Evolutionary conservation across 2,113 vertebrate species (phyloP).

Genomic region (Gulo gulo): DNA sequence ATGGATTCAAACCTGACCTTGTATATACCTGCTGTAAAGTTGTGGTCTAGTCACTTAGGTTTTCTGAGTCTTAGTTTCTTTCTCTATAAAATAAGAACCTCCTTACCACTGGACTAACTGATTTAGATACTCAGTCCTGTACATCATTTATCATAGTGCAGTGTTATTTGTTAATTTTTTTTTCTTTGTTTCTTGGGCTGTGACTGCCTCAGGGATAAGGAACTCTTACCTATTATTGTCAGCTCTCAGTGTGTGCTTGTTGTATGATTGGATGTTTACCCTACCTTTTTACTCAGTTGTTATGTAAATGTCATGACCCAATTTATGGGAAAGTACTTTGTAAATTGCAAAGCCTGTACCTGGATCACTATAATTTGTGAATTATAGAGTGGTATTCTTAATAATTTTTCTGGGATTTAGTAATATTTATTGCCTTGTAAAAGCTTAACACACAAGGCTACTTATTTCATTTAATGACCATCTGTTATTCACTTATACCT

Average conservation of each 20-base stretch:
- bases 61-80: constrained; percentile 28
- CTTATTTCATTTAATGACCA: constrained; percentile 29
- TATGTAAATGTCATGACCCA: not conserved
- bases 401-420: constrained; percentile 8
- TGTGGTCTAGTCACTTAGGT: constrained; percentile 22
- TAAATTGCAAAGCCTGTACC: not conserved
- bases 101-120: not conserved
- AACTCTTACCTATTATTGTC: constrained; percentile 21
- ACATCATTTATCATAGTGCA: not conserved
- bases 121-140: not conserved
- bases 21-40: not conserved
- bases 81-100: constrained; percentile 4
- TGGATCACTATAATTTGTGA: constrained; percentile 30
- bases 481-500: not conserved
- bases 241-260: not conserved
- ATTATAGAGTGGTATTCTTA: constrained; percentile 36
- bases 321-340: constrained; percentile 11
- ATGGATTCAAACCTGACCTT: constrained; percentile 42
- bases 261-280: not conserved
- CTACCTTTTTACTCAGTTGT: not conserved
- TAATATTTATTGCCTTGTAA: not conserved
- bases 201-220: not conserved
- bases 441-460: not conserved
- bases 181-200: constrained; percentile 3
- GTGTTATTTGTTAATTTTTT: not conserved